Conservation (phyloP, 2,888 invertebrate genomes). For the Arge pagana region DNA sequence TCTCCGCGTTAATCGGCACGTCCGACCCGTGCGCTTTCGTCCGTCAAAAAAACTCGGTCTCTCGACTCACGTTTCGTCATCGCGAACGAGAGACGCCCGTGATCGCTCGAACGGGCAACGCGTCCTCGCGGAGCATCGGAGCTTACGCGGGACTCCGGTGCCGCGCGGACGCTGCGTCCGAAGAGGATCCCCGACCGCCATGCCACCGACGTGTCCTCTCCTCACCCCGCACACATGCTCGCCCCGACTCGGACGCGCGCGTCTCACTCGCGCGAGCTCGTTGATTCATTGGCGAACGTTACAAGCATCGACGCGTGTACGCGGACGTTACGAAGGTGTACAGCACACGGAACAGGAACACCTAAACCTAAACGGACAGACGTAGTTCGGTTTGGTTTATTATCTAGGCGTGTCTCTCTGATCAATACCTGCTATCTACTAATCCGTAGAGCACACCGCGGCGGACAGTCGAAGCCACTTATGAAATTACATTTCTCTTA, state of each 20-base stretch:
- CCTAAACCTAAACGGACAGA: too few relatives aligned
- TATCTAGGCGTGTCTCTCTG: slow-evolving; percentile 50
- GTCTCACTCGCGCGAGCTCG: too few relatives aligned
- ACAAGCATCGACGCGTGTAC: slow-evolving; percentile 18
- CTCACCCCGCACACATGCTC: too few relatives aligned
- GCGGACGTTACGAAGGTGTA: background rate
- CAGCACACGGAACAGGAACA: too few relatives aligned
- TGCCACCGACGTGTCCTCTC: slow-evolving; percentile 11
- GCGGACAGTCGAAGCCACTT: slow-evolving; percentile 29
- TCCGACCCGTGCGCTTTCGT: too few relatives aligned
- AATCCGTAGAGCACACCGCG: slow-evolving; percentile 17
- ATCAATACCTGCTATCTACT: slow-evolving; percentile 22
- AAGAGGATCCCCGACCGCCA: background rate
- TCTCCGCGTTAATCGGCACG: too few relatives aligned
- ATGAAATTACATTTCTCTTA: slow-evolving; percentile 35
- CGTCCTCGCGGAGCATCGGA: too few relatives aligned
- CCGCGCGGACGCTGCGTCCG: background rate
- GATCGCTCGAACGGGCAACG: too few relatives aligned
- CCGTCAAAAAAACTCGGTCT: too few relatives aligned
- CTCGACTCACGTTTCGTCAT: too few relatives aligned
- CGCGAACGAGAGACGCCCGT: too few relatives aligned
- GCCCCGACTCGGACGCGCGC: too few relatives aligned
- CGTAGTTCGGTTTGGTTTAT: slow-evolving; percentile 56
- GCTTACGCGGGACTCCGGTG: background rate
- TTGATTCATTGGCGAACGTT: slow-evolving; percentile 19